Evolutionary conservation across 2,888 invertebrate genomes (phyloP).

Genomic region (Drosophila siamana): DNA sequence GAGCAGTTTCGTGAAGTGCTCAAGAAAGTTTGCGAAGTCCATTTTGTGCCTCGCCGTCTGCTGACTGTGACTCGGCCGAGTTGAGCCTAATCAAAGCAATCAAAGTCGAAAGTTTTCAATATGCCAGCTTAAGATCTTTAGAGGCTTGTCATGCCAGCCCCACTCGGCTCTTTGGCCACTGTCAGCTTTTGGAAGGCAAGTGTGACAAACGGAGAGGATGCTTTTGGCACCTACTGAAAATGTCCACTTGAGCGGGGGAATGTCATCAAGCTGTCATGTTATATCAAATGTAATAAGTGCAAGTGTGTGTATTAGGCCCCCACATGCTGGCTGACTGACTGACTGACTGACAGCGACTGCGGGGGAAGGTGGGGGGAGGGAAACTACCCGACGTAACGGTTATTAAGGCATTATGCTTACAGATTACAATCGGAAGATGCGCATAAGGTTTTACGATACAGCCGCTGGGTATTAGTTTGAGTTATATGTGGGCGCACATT

Average conservation of each 20-base stretch:
- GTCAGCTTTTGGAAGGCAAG: constrained; percentile 26
- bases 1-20: constrained; percentile 2
- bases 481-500: constrained; percentile 49
- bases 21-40: background rate
- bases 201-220: no score
- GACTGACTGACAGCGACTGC: constrained; percentile 15
- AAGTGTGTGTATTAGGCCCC: constrained; percentile 25
- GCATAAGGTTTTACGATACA: constrained; percentile 72
- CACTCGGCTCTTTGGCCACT: constrained; percentile 2
- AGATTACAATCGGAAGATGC: constrained; percentile 79
- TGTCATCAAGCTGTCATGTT: constrained; percentile 71
- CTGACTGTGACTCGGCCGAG: constrained; percentile 3
- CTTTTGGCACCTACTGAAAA: constrained; percentile 50
- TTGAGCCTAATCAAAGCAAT: constrained; percentile 36
- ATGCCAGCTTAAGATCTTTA: constrained; percentile 32
- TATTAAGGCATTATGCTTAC: constrained; percentile 60
- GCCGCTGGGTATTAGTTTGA: constrained; percentile 71
- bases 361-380: no score
- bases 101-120: constrained; percentile 37
- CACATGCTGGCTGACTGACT: constrained; percentile 21
- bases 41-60: background rate
- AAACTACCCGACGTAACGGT: constrained; percentile 35
- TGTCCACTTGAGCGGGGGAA: constrained; percentile 66
- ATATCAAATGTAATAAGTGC: constrained; percentile 41
- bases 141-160: background rate